Conservation (phyloP, 2,797 vertebrate genomes). For the Protonibea diacanthus region DNA sequence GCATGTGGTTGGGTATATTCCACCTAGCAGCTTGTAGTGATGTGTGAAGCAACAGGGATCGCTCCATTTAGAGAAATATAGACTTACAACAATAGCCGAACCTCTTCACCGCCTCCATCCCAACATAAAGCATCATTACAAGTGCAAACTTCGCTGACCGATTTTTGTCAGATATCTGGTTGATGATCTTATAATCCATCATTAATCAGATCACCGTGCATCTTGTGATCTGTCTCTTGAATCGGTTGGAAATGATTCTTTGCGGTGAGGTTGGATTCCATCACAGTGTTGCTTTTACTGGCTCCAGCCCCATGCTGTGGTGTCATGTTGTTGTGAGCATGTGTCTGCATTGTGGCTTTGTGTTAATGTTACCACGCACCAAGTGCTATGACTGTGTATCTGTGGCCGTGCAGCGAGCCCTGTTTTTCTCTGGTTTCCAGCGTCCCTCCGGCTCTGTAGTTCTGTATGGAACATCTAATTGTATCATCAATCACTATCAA, state of each 20-base stretch:
- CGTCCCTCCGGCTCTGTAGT: slow-evolving; percentile 45
- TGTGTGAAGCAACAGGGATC: neutral
- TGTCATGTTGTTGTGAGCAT: slow-evolving; percentile 37
- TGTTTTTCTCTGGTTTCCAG: slow-evolving; percentile 59
- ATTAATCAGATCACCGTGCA: neutral
- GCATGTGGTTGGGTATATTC: neutral
- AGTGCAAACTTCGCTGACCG: neutral
- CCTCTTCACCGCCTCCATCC: neutral
- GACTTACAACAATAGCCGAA: neutral
- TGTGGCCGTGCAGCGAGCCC: slow-evolving; percentile 45
- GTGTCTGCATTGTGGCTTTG: slow-evolving; percentile 54
- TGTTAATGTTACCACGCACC: slow-evolving; percentile 43
- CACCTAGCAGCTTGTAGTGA: neutral
- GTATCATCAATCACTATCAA: slow-evolving; percentile 55
- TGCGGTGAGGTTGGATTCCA: neutral
- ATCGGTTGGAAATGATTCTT: slow-evolving; percentile 9
- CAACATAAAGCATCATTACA: neutral
- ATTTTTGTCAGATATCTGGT: neutral
- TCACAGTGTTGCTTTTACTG: slow-evolving; percentile 1
- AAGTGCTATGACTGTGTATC: slow-evolving; percentile 48
- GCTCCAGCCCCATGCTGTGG: slow-evolving; percentile 21
- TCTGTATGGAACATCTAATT: slow-evolving; percentile 65
- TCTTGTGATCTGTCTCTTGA: neutral
- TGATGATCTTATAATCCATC: neutral
- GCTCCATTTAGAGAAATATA: neutral